Conservation (phyloP, 2,113 vertebrate genomes). For the Marmota monax region DNA sequence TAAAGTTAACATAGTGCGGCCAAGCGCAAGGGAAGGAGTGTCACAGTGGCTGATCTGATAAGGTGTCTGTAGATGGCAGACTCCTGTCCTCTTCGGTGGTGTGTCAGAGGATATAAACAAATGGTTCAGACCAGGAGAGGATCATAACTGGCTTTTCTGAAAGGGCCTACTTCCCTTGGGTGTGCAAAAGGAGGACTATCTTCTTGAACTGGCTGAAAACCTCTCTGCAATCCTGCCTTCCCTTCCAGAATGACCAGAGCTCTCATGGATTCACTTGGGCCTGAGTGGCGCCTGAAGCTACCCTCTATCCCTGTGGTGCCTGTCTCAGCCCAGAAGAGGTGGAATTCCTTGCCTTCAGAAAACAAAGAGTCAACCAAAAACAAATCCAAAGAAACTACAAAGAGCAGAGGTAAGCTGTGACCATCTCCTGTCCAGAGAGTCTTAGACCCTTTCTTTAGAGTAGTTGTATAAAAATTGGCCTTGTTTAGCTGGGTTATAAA, state of each 20-base stretch:
- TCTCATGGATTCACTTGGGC: constrained; percentile 91
- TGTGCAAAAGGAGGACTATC: background rate
- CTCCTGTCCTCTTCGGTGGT: background rate
- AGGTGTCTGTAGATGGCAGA: background rate
- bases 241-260: constrained; percentile 94
- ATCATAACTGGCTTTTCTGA: background rate
- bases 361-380: constrained; percentile 51
- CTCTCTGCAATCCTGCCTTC: background rate
- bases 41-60: background rate
- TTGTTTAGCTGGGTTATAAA: background rate
- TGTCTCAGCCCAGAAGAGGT: constrained; percentile 89
- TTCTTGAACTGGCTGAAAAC: background rate
- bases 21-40: background rate
- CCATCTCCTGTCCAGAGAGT: background rate
- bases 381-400: constrained; percentile 57
- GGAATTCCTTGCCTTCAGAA: constrained; percentile 74
- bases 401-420: constrained; percentile 78
- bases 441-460: background rate
- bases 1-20: background rate
- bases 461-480: background rate
- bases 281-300: constrained; percentile 94
- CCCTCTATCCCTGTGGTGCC: constrained; percentile 93
- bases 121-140: background rate
- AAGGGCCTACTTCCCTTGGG: background rate
- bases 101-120: background rate